These are phyloP conservation scores for Gobionotothen gibberifrons DNA, from an alignment of 2,797 vertebrate species.

Conservation along the genomic window DNA sequence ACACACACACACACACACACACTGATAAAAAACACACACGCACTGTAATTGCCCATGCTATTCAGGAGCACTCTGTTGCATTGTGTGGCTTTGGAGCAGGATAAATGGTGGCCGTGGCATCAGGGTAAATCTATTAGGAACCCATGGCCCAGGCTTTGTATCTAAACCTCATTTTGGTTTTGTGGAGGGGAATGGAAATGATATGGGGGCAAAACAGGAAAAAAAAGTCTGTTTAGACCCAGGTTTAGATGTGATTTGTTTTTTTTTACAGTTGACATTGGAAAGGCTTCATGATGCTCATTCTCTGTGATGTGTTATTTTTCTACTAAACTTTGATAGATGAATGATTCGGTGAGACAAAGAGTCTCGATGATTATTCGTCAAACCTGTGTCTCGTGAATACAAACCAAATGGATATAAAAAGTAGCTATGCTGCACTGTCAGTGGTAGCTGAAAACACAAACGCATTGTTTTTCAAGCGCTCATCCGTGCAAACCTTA, in stretches of 20 bases:
- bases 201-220: constrained; percentile 78
- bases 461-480: constrained; percentile 54
- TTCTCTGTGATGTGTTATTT: constrained; percentile 51
- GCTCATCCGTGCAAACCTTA: constrained; percentile 31
- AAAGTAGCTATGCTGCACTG: constrained; percentile 13
- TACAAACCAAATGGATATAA: constrained; percentile 51
- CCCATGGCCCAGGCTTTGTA: constrained; percentile 87
- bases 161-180: constrained; percentile 87
- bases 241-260: constrained; percentile 85
- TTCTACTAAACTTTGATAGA: constrained; percentile 50
- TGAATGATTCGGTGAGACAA: constrained; percentile 53
- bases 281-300: constrained; percentile 44
- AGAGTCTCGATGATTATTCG: constrained; percentile 49
- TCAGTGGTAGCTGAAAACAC: constrained; percentile 42
- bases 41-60: constrained; percentile 96
- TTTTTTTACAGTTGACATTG: constrained; percentile 69
- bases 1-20: constrained; percentile 26
- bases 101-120: constrained; percentile 97
- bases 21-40: constrained; percentile 74
- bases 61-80: constrained; percentile 92
- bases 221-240: constrained; percentile 86
- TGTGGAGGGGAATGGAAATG: constrained; percentile 84
- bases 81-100: constrained; percentile 95
- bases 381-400: constrained; percentile 30
- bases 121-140: constrained; percentile 95